These are phyloP conservation scores for Nesospiza acunhae DNA, from an alignment of 2,113 vertebrate species.

Conservation along the genomic window DNA sequence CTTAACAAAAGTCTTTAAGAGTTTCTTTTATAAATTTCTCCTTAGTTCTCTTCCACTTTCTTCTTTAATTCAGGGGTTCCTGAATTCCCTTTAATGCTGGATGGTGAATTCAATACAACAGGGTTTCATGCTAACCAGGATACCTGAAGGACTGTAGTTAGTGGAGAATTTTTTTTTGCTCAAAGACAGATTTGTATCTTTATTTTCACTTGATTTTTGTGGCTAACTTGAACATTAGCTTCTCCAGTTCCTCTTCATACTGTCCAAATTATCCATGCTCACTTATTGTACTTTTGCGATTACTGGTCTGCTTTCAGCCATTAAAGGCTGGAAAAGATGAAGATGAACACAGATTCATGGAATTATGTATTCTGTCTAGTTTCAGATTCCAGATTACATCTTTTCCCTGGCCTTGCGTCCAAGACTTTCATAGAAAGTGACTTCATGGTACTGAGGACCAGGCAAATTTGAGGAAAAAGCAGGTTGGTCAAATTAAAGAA, in stretches of 20 bases:
- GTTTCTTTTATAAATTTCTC: background rate
- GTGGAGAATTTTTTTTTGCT: background rate
- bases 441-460: background rate
- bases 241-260: background rate
- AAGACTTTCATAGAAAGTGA: background rate
- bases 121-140: background rate
- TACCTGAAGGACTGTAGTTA: background rate
- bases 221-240: background rate
- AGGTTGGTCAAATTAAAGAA: background rate
- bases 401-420: background rate
- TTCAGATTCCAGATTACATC: background rate
- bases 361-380: background rate
- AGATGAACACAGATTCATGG: background rate
- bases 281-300: background rate
- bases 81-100: background rate
- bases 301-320: background rate
- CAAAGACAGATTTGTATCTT: background rate
- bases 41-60: background rate
- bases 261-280: background rate
- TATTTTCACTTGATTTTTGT: background rate
- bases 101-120: background rate
- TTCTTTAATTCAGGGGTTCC: background rate
- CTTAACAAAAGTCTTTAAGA: background rate
- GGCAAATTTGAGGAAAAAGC: background rate
- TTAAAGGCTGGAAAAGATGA: background rate